Base-by-base conservation (phyloP, 2,888 invertebrate species). In the Notocelia uddmanniana region DNA sequence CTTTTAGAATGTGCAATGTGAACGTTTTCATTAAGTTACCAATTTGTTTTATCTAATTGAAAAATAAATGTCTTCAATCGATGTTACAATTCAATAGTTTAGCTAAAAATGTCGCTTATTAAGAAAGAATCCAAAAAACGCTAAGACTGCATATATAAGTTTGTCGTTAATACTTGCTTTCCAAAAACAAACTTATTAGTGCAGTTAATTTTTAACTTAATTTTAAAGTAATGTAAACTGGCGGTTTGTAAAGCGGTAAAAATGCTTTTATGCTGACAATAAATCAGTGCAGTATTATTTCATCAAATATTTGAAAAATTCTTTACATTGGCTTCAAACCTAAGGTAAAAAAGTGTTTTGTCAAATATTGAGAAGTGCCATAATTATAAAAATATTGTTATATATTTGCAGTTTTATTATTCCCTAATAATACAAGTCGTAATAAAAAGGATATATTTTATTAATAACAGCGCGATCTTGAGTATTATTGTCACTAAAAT, bases 311-410 rank as follows among this genome's bases (percentile, higher is more conserved):
- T 69, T 52, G 37, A 31, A 34, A 9, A 67, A 62, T 19, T 37
- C 26, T 54, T 19, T 71, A 48, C 57, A 59, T 64, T 76, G 77
- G 84, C 83, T 83, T 83, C 79, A 75, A 82, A 81, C 79, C 80
- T 79, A 81, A 77, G 78, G 79, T 68, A 73, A 77, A 75, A 80
- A 81, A 76, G 79, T 81, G 80, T 84, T 78, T 82, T 82, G 79
- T 84, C 83, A 79, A 74, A 74, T 73, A 73, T 71, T 74, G 85
- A 74, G 69, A 88, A 88, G 88, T 88, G 88, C 89, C 88, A 88
- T 88, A 87, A 88, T 84, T 87, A 87, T 86, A 88, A 85, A 74
- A 81, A 72, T 80, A 86, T 88, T 88, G 88, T 88, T 88, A 86
- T 85, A 84, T 76, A 76, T 69, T 8, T 68, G 72, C 13, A 71